Evolutionary conservation across 37 sponge, comb jelly and placozoan species (phyloP).

Genomic region (Haliclona indistincta): DNA sequence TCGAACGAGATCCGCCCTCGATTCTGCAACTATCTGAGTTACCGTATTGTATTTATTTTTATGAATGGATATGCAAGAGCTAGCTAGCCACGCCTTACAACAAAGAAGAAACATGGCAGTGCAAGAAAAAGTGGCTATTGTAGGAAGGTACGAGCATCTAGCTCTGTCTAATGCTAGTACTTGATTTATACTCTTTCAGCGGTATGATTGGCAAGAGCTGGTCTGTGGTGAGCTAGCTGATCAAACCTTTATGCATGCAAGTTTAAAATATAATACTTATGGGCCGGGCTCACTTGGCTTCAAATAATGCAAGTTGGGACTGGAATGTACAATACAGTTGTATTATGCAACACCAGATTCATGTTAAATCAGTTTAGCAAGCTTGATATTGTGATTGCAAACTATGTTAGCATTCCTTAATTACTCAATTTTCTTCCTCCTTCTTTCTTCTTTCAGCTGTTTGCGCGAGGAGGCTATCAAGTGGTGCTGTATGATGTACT

Average conservation of each 20-base stretch:
- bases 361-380: too few relatives aligned
- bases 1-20: too few relatives aligned
- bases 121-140: conserved; percentile 40
- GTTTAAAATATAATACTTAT: background rate
- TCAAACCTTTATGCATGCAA: background rate
- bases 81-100: too few relatives aligned
- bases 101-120: too few relatives aligned
- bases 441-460: conserved; percentile 48
- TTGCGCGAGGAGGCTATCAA: conserved; percentile 67
- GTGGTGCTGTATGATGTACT: conserved; percentile 76
- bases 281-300: background rate
- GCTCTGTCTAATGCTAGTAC: background rate
- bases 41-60: background rate
- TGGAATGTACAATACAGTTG: too few relatives aligned
- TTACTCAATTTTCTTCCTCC: background rate
- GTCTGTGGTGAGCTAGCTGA: conserved; percentile 59
- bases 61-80: background rate
- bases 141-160: conserved; percentile 51
- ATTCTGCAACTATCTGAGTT: too few relatives aligned
- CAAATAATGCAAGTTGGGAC: too few relatives aligned
- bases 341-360: too few relatives aligned
- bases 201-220: conserved; percentile 88
- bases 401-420: background rate
- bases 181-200: conserved; percentile 32
- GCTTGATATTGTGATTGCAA: too few relatives aligned